These are phyloP conservation scores for Hippocampus comes DNA, from an alignment of 2,113 vertebrate species.

Conservation along the genomic window DNA sequence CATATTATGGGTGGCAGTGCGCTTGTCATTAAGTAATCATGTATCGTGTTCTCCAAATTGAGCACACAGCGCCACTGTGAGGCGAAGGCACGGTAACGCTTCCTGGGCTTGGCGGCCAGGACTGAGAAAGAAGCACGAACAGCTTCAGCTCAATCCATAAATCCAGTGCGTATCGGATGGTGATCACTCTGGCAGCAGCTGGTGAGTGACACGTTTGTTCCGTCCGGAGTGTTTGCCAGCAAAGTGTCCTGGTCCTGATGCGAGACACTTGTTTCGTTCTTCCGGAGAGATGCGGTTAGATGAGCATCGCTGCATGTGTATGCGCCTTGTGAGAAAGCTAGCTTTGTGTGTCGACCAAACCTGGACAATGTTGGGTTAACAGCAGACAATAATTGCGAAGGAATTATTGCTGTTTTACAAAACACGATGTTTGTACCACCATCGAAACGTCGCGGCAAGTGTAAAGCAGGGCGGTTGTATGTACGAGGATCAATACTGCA, in stretches of 20 bases:
- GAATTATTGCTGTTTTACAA: conserved; percentile 2
- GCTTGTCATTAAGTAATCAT: conserved; percentile 46
- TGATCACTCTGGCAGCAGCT: conserved; percentile 18
- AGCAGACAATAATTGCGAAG: conserved; percentile 9
- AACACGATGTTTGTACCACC: conserved; percentile 7
- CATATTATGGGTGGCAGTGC: background rate
- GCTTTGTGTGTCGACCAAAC: conserved; percentile 37
- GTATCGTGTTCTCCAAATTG: background rate
- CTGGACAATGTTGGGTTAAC: conserved; percentile 17
- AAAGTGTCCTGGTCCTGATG: background rate
- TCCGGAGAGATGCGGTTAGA: conserved; percentile 23
- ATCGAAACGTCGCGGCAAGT: background rate
- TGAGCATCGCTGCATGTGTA: conserved; percentile 31
- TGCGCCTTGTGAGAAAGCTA: conserved; percentile 16
- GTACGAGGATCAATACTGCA: conserved; percentile 10
- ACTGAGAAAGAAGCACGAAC: conserved; percentile 25
- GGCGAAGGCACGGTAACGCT: conserved; percentile 38
- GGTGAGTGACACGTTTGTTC: conserved; percentile 45
- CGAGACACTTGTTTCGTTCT: background rate
- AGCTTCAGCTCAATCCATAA: conserved; percentile 20
- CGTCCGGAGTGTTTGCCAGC: background rate
- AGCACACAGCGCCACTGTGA: conserved; percentile 58
- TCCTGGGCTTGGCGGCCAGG: conserved; percentile 65
- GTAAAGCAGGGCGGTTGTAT: background rate
- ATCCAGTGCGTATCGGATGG: conserved; percentile 46